phyloP scores from a whole-genome alignment of 2,888 invertebrate genomes.

The Thecocarcelia acutangulata region DNA sequence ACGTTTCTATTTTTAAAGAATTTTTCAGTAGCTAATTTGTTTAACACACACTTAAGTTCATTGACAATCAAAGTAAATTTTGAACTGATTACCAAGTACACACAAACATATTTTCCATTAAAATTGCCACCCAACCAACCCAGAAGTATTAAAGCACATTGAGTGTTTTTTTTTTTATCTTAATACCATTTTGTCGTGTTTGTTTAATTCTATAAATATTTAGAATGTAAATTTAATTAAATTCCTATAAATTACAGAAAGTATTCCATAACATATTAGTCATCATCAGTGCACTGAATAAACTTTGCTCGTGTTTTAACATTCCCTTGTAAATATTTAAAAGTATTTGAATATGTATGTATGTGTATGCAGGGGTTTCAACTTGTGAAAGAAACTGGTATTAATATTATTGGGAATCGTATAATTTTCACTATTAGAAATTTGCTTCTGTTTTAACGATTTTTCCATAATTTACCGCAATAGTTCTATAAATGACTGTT shows the following conservation, averaged over 20 bases:
- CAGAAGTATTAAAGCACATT: neutral
- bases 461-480: no score
- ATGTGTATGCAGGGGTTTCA: conserved; percentile 3
- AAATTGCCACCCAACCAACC: conserved; percentile 11
- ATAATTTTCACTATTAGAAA: no score
- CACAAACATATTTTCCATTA: neutral
- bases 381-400: neutral
- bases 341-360: neutral
- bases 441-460: no score
- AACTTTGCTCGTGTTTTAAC: neutral
- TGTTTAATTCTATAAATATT: conserved; percentile 48
- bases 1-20: no score
- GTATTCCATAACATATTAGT: conserved; percentile 58
- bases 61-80: neutral
- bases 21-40: neutral
- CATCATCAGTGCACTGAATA: conserved; percentile 36
- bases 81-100: neutral
- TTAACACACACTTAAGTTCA: neutral
- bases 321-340: neutral
- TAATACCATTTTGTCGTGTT: conserved; percentile 38
- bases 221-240: conserved; percentile 61
- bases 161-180: conserved; percentile 15
- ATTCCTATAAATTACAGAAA: conserved; percentile 56
- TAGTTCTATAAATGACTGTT: no score
- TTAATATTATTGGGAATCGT: neutral